Percentiles rank a stretch among this genome's conserved stretches.
These are phyloP conservation scores for Hyla sarda DNA, from an alignment of 2,113 vertebrate species.

Conservation along the genomic window DNA sequence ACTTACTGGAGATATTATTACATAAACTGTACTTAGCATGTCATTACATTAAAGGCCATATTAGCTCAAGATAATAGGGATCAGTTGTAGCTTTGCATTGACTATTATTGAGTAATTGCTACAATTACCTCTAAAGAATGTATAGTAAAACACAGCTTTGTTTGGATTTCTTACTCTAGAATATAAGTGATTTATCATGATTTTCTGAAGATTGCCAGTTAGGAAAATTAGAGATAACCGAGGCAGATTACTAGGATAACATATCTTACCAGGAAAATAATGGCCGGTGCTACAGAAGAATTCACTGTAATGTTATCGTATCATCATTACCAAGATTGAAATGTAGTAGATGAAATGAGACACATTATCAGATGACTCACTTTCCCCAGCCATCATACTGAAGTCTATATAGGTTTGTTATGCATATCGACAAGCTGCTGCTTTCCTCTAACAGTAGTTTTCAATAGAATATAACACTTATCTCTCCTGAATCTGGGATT, in stretches of 20 bases:
- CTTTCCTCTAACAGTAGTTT: neutral
- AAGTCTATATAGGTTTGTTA: neutral
- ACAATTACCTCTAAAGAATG: neutral
- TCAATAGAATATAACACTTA: neutral
- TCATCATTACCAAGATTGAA: neutral
- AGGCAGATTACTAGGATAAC: neutral
- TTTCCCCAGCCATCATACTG: neutral
- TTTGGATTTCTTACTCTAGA: neutral
- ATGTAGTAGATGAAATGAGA: neutral
- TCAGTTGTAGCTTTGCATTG: neutral
- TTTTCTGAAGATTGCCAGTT: neutral
- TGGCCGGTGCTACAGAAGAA: neutral
- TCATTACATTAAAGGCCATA: slow-evolving; percentile 4
- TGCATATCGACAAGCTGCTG: neutral
- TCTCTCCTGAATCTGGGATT: neutral
- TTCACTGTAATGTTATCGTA: slow-evolving; percentile 1
- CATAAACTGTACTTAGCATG: slow-evolving; percentile 2
- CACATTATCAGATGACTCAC: neutral
- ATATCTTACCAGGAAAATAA: neutral
- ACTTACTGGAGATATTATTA: neutral
- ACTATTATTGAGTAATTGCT: slow-evolving; percentile 26
- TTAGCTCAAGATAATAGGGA: neutral
- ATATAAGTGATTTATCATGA: neutral
- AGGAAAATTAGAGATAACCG: neutral
- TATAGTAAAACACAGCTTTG: neutral